Evolutionary conservation across 1,140 invertebrate species (phyloP), one percentile per base, ranked within the genome.

Genomic region (Doryteuthis pealeii): DNA sequence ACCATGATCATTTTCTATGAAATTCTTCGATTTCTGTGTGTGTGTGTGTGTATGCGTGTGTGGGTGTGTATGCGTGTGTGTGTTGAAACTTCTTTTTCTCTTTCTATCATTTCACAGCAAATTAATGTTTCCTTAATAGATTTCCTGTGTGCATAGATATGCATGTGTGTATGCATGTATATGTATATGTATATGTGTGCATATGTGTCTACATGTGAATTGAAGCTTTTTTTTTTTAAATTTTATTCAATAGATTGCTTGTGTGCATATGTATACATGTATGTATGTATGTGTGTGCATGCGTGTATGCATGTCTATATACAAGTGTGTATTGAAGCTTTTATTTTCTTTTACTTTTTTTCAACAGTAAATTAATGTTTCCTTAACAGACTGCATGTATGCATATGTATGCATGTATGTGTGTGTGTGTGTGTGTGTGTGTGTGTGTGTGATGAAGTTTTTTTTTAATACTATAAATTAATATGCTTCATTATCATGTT

Each of bases 371-470:
- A 12, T 49, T 49, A 49, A 1, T 49, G 1, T 49, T 12, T 49
- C 0, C 1, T 0, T 49, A 22, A 14, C 12, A 14, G 45, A 14
- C 12, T 49, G 45, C 22, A 22, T 49, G 1, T 49, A 22, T 49
- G 45, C 22, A 22, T 49, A 22, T 49, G 45, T 49, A 0, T 49
- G 45, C 22, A 18, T 49, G 45, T 49, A 18, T 49, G 45, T 49
- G 45, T 49, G 45, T 49, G 45, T 49, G 45, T 49, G 45, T 49
- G 45, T 49, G 45, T 49, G 45, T 49, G 45, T 49, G 45, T 49
- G 45, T 49, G 45, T 49, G 45, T 49, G 45, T 49, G 45, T 49
- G 45, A 10, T 8, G 8, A 18, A 10, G 45, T 49, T 8, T 49
- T 18, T 49, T 49, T 49, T 8, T 49, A 49, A 10, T 18, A 49